Evolutionary conservation across 1,140 invertebrate genomes (phyloP).

Genomic region (Pentalonia nigronervosa): DNA sequence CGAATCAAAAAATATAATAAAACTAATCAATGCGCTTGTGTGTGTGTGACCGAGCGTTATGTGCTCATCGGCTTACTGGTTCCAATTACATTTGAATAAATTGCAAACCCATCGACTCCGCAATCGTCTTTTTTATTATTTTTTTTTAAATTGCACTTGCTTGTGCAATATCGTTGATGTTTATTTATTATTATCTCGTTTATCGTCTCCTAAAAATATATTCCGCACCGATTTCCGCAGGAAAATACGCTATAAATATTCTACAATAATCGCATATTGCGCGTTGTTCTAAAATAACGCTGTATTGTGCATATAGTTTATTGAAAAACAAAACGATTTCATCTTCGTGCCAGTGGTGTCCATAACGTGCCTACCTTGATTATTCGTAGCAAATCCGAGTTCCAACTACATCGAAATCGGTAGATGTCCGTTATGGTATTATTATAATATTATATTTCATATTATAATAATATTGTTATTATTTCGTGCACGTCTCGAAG

Average conservation of each 20-base stretch:
- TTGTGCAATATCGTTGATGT: neutral
- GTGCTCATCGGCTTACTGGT: neutral
- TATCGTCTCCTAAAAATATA: neutral
- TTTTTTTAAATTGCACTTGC: neutral
- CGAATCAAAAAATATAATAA: neutral
- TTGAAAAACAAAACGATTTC: neutral
- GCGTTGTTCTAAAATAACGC: neutral
- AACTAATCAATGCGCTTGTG: neutral
- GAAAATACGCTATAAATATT: slow-evolving; percentile 4
- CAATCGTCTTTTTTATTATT: too few species aligned
- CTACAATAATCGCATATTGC: neutral
- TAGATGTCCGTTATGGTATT: neutral
- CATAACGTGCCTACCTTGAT: neutral
- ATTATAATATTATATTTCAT: neutral
- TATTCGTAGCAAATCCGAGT: neutral
- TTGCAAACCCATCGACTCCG: neutral
- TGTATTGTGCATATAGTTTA: neutral
- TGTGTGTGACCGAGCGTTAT: neutral
- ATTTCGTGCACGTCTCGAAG: neutral
- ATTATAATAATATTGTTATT: slow-evolving; percentile 1
- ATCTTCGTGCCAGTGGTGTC: neutral
- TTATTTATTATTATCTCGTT: neutral
- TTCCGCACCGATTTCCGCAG: neutral
- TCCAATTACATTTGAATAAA: neutral
- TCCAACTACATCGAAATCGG: neutral